Evolutionary conservation across 2,888 invertebrate genomes (phyloP).

Genomic region (Bugulina stolonifera): DNA sequence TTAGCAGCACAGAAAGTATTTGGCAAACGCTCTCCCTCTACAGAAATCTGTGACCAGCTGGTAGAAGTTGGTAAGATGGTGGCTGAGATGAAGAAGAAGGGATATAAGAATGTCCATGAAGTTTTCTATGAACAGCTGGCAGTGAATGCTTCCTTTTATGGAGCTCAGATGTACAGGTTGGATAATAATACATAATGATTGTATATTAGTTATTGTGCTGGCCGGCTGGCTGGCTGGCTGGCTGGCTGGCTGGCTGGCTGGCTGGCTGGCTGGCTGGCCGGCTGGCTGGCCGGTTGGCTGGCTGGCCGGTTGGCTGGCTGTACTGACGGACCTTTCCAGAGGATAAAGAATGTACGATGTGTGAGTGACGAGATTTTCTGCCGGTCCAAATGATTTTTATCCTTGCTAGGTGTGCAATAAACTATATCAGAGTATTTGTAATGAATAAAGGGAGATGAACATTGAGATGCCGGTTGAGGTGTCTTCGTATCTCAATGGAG

Average conservation of each 20-base stretch:
- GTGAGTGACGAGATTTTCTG: too few species aligned
- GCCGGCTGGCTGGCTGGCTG: too few species aligned
- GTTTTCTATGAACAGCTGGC: constrained; percentile 22
- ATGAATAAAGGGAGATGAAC: background rate
- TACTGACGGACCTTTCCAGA: too few species aligned
- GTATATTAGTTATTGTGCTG: too few species aligned
- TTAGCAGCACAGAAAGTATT: constrained; percentile 2
- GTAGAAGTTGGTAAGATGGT: constrained; percentile 9
- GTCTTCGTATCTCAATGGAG: background rate
- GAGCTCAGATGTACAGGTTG: constrained; percentile 7
- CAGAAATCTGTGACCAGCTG: constrained; percentile 3
- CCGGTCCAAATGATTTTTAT: too few species aligned
- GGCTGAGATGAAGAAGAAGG: background rate
- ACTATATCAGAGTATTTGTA: background rate
- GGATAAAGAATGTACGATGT: too few species aligned
- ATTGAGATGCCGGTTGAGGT: constrained; percentile 4
- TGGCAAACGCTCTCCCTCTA: background rate
- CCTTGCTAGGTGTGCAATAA: too few species aligned
- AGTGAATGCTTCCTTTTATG: background rate
- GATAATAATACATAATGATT: too few species aligned
- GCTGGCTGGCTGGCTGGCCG: too few species aligned
- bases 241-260: too few species aligned
- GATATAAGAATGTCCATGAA: constrained; percentile 9
- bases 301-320: too few species aligned
- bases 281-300: too few species aligned